Evolutionary conservation across 2,113 vertebrate genomes (phyloP).

Genomic region (Myotis davidii): DNA sequence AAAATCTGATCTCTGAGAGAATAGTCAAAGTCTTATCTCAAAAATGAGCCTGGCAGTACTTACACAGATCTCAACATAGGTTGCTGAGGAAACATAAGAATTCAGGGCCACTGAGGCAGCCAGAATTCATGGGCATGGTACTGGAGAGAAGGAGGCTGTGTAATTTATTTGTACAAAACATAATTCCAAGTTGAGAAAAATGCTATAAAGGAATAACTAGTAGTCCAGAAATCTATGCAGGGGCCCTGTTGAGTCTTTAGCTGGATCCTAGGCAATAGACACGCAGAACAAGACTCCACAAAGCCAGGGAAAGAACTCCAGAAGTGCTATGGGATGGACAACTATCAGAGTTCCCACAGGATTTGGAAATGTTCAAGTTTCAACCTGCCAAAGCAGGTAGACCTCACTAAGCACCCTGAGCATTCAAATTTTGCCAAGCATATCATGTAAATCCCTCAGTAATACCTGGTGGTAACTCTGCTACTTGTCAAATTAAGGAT

Average conservation of each 20-base stretch:
- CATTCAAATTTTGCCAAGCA: not conserved
- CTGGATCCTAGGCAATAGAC: not conserved
- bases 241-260: not conserved
- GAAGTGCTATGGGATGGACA: not conserved
- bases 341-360: not conserved
- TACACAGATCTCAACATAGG: not conserved
- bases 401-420: not conserved
- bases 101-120: not conserved
- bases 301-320: not conserved
- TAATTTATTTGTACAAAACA: slow-evolving; percentile 23
- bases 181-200: slow-evolving; percentile 39
- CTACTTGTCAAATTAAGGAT: not conserved
- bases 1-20: slow-evolving; percentile 38
- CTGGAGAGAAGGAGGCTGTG: not conserved
- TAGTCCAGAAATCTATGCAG: not conserved
- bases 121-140: not conserved
- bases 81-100: slow-evolving; percentile 14
- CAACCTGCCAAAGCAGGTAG: not conserved
- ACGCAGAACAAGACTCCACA: not conserved
- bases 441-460: not conserved
- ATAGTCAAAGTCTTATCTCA: slow-evolving; percentile 15
- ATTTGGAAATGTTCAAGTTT: slow-evolving; percentile 13
- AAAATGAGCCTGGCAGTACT: not conserved
- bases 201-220: not conserved
- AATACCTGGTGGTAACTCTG: not conserved